Conservation (phyloP, 2,888 invertebrate species). For the Limnephilus marmoratus region DNA sequence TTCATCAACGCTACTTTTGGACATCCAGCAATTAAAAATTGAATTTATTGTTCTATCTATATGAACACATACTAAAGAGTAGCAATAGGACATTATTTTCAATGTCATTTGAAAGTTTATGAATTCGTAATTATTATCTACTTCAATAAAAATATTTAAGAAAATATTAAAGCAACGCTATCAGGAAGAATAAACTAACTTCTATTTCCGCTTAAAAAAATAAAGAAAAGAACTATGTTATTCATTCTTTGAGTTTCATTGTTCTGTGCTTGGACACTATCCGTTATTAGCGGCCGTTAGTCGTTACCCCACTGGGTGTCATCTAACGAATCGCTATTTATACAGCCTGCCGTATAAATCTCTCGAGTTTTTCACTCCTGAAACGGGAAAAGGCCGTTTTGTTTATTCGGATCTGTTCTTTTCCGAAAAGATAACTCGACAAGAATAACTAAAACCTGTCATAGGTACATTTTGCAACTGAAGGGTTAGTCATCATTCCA, state of each 20-base stretch:
- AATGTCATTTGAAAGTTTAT: background rate
- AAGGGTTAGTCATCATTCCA: background rate
- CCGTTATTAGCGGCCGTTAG: conserved; percentile 52
- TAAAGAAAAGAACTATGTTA: background rate
- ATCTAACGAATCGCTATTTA: conserved; percentile 45
- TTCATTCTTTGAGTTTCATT: background rate
- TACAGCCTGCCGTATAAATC: conserved; percentile 13
- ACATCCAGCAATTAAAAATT: background rate
- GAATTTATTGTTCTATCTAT: background rate
- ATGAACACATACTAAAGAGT: background rate
- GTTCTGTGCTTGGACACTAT: conserved; percentile 21
- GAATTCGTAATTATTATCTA: no score
- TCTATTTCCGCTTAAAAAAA: no score
- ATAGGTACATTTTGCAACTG: background rate
- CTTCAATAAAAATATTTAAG: no score
- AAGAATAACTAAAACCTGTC: background rate
- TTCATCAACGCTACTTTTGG: no score
- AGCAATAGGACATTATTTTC: background rate
- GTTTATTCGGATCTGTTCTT: conserved; percentile 2
- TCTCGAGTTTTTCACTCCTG: background rate
- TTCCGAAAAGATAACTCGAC: background rate
- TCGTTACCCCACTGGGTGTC: conserved; percentile 41
- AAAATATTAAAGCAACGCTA: no score
- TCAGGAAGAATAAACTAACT: no score
- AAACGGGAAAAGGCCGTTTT: background rate